Evolutionary conservation across 2,113 vertebrate species (phyloP).

Genomic region (Podarcis muralis): DNA sequence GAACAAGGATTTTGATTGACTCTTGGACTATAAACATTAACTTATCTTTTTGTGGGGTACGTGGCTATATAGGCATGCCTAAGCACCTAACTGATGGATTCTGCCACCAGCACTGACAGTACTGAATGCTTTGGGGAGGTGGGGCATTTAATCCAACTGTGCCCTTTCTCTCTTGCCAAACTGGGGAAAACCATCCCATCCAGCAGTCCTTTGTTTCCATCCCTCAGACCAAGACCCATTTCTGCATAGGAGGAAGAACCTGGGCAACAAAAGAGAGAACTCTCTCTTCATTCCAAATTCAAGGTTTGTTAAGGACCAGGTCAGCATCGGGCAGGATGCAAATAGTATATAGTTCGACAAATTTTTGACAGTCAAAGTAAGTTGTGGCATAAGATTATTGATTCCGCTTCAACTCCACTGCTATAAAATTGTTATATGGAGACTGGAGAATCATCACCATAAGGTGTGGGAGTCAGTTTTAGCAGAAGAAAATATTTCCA

Average conservation of each 20-base stretch:
- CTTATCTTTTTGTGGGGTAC: not conserved
- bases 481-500: slow-evolving; percentile 45
- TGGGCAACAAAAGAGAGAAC: not conserved
- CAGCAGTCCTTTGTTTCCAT: not conserved
- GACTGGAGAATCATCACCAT: not conserved
- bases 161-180: not conserved
- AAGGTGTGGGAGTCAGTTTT: slow-evolving; percentile 12
- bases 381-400: not conserved
- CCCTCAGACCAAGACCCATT: not conserved
- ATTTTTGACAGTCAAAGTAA: not conserved
- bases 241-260: not conserved
- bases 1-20: not conserved
- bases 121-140: not conserved
- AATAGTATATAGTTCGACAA: not conserved
- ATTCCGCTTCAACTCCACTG: not conserved
- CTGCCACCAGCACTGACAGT: not conserved
- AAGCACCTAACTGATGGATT: not conserved
- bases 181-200: not conserved
- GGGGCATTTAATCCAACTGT: not conserved
- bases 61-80: not conserved
- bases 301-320: not conserved
- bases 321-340: not conserved
- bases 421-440: slow-evolving; percentile 9
- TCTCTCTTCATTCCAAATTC: not conserved
- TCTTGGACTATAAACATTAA: not conserved